A percentile compares a stretch with the other conserved stretches of the same genome.
These are phyloP conservation scores for Colius striatus DNA, from an alignment of 2,113 vertebrate genomes.

Conservation along the genomic window DNA sequence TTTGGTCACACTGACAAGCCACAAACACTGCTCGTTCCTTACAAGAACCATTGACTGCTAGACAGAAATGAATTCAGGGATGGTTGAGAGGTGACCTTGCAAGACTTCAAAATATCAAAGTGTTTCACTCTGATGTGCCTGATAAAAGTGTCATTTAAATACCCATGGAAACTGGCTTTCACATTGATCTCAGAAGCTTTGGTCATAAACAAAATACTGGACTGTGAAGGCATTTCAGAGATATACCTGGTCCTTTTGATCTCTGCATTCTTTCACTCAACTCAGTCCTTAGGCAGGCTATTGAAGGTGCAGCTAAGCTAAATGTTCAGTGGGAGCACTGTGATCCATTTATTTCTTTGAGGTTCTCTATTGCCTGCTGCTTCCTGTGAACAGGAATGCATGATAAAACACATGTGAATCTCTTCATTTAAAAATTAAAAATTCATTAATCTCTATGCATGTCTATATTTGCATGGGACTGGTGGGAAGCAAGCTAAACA, in stretches of 20 bases:
- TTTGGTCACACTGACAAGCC: neutral
- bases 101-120: slow-evolving; percentile 36
- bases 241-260: neutral
- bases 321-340: neutral
- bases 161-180: slow-evolving; percentile 39
- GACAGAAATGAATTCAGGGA: slow-evolving; percentile 43
- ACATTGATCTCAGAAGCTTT: neutral
- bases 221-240: slow-evolving; percentile 38
- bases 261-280: neutral
- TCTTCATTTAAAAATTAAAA: neutral
- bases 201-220: slow-evolving; percentile 22
- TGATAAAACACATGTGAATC: neutral
- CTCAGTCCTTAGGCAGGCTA: neutral
- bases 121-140: neutral
- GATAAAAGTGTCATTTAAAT: slow-evolving; percentile 53
- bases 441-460: neutral
- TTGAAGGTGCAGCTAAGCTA: neutral
- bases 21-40: slow-evolving; percentile 16
- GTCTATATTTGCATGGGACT: neutral
- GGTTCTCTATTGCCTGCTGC: neutral
- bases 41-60: slow-evolving; percentile 15
- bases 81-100: slow-evolving; percentile 27
- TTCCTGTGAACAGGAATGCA: neutral
- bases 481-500: neutral
- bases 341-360: slow-evolving; percentile 25